These are phyloP conservation scores for Xenentodon cancila DNA, from an alignment of 2,797 vertebrate genomes.

Conservation along the genomic window DNA sequence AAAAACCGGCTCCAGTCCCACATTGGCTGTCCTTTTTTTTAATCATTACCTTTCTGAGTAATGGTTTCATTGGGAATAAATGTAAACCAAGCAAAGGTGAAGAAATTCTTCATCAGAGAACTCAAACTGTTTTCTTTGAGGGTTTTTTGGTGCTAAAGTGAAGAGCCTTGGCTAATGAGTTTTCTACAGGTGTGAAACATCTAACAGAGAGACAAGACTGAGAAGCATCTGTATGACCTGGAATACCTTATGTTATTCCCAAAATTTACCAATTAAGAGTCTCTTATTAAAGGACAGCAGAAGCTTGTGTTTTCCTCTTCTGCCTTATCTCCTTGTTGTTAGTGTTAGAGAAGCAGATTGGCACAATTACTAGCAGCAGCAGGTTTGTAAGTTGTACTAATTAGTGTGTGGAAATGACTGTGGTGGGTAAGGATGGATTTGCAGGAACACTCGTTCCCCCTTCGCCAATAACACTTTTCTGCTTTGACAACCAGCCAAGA, in stretches of 20 bases:
- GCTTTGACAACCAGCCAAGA: slow-evolving; percentile 66
- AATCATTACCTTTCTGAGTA: slow-evolving; percentile 49
- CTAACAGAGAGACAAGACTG: slow-evolving; percentile 50
- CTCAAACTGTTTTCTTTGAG: slow-evolving; percentile 39
- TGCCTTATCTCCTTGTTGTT: slow-evolving; percentile 49
- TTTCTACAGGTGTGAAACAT: slow-evolving; percentile 55
- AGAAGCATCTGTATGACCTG: slow-evolving; percentile 51
- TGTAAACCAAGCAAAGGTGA: slow-evolving; percentile 30
- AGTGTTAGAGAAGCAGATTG: slow-evolving; percentile 58
- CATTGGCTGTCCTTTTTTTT: slow-evolving; percentile 45
- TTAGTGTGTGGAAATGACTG: slow-evolving; percentile 74
- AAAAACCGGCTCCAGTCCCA: slow-evolving; percentile 45
- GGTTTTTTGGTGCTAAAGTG: slow-evolving; percentile 37
- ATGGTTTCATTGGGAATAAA: slow-evolving; percentile 38
- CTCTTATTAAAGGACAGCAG: slow-evolving; percentile 45
- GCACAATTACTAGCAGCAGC: slow-evolving; percentile 68
- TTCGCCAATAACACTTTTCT: slow-evolving; percentile 64
- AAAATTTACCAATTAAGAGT: slow-evolving; percentile 70
- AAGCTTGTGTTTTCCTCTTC: slow-evolving; percentile 45
- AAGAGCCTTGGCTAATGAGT: slow-evolving; percentile 62
- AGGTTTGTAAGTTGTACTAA: slow-evolving; percentile 75
- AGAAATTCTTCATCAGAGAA: slow-evolving; percentile 36
- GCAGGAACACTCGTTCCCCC: slow-evolving; percentile 53
- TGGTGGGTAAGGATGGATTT: slow-evolving; percentile 63
- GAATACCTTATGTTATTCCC: slow-evolving; percentile 65